Evolutionary conservation across 23 tunicate species (phyloP), one percentile per base, ranked within the genome.

Genomic region (Halocynthia roretzi): DNA sequence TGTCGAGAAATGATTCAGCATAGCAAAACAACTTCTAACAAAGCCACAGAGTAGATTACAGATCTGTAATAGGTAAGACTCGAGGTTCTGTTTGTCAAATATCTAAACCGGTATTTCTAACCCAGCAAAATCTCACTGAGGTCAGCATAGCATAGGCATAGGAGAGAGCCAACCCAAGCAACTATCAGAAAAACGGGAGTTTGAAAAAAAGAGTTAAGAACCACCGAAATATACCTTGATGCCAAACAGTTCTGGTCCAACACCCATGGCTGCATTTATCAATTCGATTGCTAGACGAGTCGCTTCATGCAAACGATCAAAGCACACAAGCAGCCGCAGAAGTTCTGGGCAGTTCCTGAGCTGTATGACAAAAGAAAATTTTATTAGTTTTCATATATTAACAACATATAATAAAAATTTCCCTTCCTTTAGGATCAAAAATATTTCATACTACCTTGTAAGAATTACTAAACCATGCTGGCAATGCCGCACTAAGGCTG

Each of bases 401-500:
- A 23, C 18, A 68, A 23, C 40, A n/a, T 2, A 60, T 60, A 60
- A 60, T 15, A 60, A 15, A 60, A 15, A 60, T 0, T 60, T 15
- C n/a, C 4, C n/a, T 60, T 60, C 17, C 17, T 15, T 60, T 15
- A 4, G 4, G n/a, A 17, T 2, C 20, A 20, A 2, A 68, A 68
- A 68, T 17, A 20, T 18, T 68, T 22, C 1, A 17, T 1, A 68
- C 20, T 51, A 81, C 84, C 70, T 85, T 91, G 64, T 91, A 91
- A 8, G 66, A 71, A 19, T 61, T 76, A 23, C 81, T 72, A 18
- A 91, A 81, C 97, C 97, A 91, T 7, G 86, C 90, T 8, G 97
- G 97, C 20, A 85, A 57, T 6, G 61, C 52, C 50, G 51, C 80
- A 31, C 71, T 82, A 54, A 88, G 85, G 8, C 91, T 67, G 56